phyloP scores from a whole-genome alignment of 1,140 invertebrate genomes.

The Eubasilissa regina region DNA sequence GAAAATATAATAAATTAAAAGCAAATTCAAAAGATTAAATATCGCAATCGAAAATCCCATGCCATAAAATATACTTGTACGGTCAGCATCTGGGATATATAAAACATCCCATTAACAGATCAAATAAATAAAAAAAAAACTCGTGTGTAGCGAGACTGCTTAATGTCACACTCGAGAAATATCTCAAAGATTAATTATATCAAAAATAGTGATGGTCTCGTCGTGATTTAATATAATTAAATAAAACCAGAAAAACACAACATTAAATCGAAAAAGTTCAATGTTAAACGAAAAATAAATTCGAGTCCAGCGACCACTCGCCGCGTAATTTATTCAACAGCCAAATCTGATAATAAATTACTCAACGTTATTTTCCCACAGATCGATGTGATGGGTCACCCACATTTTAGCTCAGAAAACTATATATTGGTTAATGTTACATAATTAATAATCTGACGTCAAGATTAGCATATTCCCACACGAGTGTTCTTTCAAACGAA shows the following conservation, averaged over 20 bases:
- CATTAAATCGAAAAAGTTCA: slow-evolving; percentile 32
- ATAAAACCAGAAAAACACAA: slow-evolving; percentile 1
- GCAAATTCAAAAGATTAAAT: neutral
- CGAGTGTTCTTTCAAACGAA: slow-evolving; percentile 38
- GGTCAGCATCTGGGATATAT: neutral
- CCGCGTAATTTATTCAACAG: slow-evolving; percentile 26
- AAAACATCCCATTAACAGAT: slow-evolving; percentile 11
- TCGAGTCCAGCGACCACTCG: neutral
- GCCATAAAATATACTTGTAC: neutral
- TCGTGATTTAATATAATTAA: neutral
- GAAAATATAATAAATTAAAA: too few relatives aligned
- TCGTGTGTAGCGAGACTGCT: slow-evolving; percentile 10
- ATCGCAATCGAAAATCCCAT: slow-evolving; percentile 9
- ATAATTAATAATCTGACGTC: slow-evolving; percentile 44
- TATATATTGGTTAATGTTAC: slow-evolving; percentile 8
- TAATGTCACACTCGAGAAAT: slow-evolving; percentile 16
- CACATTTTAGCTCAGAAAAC: slow-evolving; percentile 24
- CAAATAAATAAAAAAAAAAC: slow-evolving; percentile 12
- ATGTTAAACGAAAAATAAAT: slow-evolving; percentile 28
- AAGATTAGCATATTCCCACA: slow-evolving; percentile 24
- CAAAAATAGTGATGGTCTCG: slow-evolving; percentile 9
- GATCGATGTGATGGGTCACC: slow-evolving; percentile 34
- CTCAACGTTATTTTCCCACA: slow-evolving; percentile 32
- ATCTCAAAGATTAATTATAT: slow-evolving; percentile 21
- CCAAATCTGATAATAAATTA: slow-evolving; percentile 29